Evolutionary conservation across 2,888 invertebrate genomes (phyloP), one percentile per base, ranked within the genome.

Genomic region (Acrobasis repandana): DNA sequence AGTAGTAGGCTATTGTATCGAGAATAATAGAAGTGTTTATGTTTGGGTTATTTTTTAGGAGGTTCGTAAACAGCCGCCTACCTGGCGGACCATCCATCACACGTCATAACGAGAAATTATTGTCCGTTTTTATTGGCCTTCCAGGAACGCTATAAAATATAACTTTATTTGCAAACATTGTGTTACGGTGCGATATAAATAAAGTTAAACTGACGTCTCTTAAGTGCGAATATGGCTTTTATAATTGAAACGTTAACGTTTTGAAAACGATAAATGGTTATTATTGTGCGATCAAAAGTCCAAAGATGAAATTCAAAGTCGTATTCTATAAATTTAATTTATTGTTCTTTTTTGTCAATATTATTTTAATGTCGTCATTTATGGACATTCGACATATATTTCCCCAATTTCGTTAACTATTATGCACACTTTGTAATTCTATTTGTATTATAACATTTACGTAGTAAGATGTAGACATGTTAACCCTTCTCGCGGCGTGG

Each of bases 121-220:
- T 79, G 79, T 82, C 65, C 67, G 72, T 72, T 79, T 81, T 83
- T 85, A 85, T 83, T 80, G 72, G 78, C 68, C 73, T 87, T 83
- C 85, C 72, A 71, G 71, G 82, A 85, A 85, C 65, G 66, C 67
- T 71, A 74, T 75, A 69, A 79, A 79, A 77, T 71, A 77, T 72
- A 79, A 84, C 83, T 88, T 83, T 88, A 90, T 89, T 89, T 88
- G 88, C 89, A 87, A 89, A 88, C 84, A 85, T 85, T 86, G 76
- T 82, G 69, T 69, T 70, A 72, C 69, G 43, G 48, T 66, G 61
- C 68, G 71, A 75, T 77, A 79, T 77, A 77, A 76, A 67, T 65
- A 51, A 71, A 72, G 68, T 56, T 61, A 67, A 68, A 74, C 79
- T 75, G 78, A 77, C 71, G 72, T 80, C 75, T 18, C 70, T 65